Base-by-base conservation (phyloP, 2,888 invertebrate species). In the Iphiclides podalirius region DNA sequence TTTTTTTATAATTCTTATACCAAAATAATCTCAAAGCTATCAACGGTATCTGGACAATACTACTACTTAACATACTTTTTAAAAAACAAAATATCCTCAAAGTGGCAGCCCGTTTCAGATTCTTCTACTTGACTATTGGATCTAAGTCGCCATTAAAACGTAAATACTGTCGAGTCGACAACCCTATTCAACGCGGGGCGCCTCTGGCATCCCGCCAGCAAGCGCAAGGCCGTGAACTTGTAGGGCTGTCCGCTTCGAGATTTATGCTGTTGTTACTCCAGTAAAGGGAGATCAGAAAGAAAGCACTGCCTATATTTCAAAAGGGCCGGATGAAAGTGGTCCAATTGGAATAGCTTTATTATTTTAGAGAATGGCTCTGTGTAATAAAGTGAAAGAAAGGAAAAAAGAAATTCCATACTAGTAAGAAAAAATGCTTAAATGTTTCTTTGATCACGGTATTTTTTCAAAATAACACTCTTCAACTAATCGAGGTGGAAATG, bases 161-260 rank as follows among this genome's bases (percentile, higher is more conserved):
- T 28, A 28, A 11, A 34, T 16, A 31, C n/a, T 17, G 16, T 26
- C 3, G n/a, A 28, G 28, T 43, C 17, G 38, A 9, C 38, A 49
- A 37, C 45, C 45, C 48, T 41, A 46, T 8, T 12, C 12, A 16
- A 9, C 20, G 14, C 13, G 31, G 7, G 23, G 38, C 33, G 47
- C 38, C 43, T 48, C 28, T 52, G 52, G 52, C 52, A 8, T 13
- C 9, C 4, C 26, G 47, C 52, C 47, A 52, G 28, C 4, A 15
- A 44, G 16, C 50, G 20, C 43, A 41, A 52, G 52, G 52, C 34
- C 52, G 28, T 52, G 52, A 52, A 52, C 48, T 52, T 48, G 50
- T 43, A 37, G 49, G 42, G 26, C 35, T 23, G 23, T 36, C 47
- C 26, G 33, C 51, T 36, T 36, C 28, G 12, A 42, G 52, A 52